Evolutionary conservation across 2,113 vertebrate genomes (phyloP).

Genomic region (Brachirus orientalis): DNA sequence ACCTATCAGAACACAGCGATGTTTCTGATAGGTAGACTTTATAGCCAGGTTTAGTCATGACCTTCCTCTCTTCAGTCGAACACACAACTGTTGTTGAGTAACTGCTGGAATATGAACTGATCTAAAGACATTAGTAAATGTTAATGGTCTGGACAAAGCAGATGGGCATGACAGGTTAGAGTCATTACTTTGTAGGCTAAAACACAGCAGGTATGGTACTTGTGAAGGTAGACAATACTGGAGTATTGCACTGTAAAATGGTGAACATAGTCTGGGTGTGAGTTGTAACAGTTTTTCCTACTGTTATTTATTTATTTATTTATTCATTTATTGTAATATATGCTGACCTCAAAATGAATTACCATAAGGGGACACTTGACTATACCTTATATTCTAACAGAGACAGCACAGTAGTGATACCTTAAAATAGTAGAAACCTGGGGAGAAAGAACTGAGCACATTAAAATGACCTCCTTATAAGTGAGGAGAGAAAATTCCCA

Average conservation of each 20-base stretch:
- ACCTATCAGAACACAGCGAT: conserved; percentile 25
- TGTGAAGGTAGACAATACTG: conserved; percentile 29
- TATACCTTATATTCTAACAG: background rate
- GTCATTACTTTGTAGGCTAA: conserved; percentile 32
- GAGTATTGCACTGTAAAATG: conserved; percentile 29
- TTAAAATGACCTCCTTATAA: conserved; percentile 14
- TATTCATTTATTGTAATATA: background rate
- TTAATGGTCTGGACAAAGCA: conserved; percentile 47
- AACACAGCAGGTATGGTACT: conserved; percentile 32
- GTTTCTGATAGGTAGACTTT: conserved; percentile 52
- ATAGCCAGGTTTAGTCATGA: conserved; percentile 45
- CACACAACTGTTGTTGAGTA: conserved; percentile 19
- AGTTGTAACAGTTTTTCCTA: too few species aligned
- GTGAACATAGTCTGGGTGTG: conserved; percentile 4
- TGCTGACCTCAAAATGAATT: too few species aligned
- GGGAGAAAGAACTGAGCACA: background rate
- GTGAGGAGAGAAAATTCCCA: conserved; percentile 21
- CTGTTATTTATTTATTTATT: background rate
- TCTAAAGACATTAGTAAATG: conserved; percentile 37
- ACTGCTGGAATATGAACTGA: conserved; percentile 29
- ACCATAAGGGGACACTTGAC: too few species aligned
- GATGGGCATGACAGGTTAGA: conserved; percentile 8
- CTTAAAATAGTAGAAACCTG: conserved; percentile 7
- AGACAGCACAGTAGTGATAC: conserved; percentile 22
- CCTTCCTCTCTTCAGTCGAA: conserved; percentile 25